These are phyloP conservation scores for Yponomeuta plumbellus DNA, from an alignment of 2,888 invertebrate species.

Conservation along the genomic window DNA sequence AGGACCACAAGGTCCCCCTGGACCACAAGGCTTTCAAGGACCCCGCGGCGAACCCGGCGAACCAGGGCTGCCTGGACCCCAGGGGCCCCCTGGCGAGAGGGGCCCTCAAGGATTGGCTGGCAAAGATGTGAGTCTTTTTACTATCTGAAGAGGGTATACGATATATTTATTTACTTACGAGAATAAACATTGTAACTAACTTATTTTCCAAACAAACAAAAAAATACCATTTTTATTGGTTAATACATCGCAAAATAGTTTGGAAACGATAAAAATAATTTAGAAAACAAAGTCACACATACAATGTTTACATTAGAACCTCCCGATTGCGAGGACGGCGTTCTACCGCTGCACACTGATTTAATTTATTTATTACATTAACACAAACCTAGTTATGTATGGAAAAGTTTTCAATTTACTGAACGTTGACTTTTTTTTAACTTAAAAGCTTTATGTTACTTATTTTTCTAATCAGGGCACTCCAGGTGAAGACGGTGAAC, in stretches of 20 bases:
- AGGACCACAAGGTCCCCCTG: conserved; percentile 71
- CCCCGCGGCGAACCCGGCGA: conserved; percentile 88
- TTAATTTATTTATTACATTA: not conserved
- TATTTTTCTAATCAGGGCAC: conserved; percentile 72
- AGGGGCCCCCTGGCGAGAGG: conserved; percentile 81
- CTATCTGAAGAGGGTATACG: not conserved
- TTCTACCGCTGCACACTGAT: too few relatives aligned
- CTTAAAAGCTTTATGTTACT: not conserved
- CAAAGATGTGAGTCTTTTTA: conserved; percentile 80
- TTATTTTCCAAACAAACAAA: too few relatives aligned
- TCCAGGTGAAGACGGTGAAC: conserved; percentile 88
- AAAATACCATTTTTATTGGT: too few relatives aligned
- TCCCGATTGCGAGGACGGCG: too few relatives aligned
- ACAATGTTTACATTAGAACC: too few relatives aligned
- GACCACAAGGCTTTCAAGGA: conserved; percentile 89
- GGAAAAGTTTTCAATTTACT: not conserved
- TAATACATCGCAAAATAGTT: too few relatives aligned
- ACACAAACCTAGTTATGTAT: not conserved
- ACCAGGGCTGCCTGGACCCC: conserved; percentile 79
- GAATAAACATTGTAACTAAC: too few relatives aligned
- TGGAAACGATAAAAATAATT: too few relatives aligned
- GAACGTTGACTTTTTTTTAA: not conserved
- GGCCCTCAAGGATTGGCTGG: conserved; percentile 84
- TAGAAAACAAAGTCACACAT: too few relatives aligned
- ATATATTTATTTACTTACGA: too few relatives aligned